phyloP scores from a whole-genome alignment of 2,113 vertebrate species.

The Mustela lutreola region DNA sequence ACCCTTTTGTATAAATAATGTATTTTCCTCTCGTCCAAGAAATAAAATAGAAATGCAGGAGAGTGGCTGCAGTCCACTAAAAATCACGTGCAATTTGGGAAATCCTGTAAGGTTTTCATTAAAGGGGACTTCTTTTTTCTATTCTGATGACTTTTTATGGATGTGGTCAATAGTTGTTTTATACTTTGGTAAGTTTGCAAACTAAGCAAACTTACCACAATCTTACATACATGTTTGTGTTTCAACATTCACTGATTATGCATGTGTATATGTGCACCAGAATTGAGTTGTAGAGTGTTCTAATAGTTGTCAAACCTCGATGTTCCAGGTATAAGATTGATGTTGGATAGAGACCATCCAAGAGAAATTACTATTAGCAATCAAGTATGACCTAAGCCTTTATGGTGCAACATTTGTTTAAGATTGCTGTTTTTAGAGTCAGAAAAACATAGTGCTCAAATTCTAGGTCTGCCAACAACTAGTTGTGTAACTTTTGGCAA shows the following conservation, averaged over 20 bases:
- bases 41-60: slow-evolving; percentile 73
- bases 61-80: slow-evolving; percentile 70
- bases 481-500: slow-evolving; percentile 17
- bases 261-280: rapidly evolving
- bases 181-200: slow-evolving; percentile 50
- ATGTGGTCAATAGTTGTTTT: slow-evolving; percentile 52
- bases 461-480: background rate
- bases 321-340: background rate
- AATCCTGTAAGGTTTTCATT: slow-evolving; percentile 72
- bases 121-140: slow-evolving; percentile 38
- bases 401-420: background rate
- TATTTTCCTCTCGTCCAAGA: slow-evolving; percentile 72
- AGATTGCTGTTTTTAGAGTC: background rate
- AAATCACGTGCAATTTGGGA: slow-evolving; percentile 65
- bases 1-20: slow-evolving; percentile 69
- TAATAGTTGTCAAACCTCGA: background rate
- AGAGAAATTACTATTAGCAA: slow-evolving; percentile 31
- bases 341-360: background rate
- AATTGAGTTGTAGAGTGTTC: background rate
- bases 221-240: background rate
- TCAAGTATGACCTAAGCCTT: background rate
- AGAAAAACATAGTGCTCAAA: background rate
- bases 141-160: slow-evolving; percentile 51
- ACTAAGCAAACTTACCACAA: slow-evolving; percentile 12
- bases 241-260: background rate